Conservation (phyloP, 2,113 vertebrate species). For the Seriola dumerili region DNA sequence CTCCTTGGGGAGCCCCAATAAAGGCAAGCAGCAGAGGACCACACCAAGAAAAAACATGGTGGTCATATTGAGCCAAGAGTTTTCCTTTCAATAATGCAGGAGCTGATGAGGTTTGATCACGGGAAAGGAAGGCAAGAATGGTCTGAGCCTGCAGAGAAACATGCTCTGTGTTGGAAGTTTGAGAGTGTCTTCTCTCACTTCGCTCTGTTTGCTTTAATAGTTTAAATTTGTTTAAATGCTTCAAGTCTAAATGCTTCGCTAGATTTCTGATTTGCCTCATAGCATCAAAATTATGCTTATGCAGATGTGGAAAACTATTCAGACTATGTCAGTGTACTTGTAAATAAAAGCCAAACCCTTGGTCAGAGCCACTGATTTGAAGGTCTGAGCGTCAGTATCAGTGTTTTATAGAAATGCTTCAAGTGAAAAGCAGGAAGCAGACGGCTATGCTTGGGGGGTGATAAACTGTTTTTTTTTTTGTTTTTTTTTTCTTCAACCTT, state of each 20-base stretch:
- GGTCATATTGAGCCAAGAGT: slow-evolving; percentile 45
- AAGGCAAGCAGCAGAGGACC: slow-evolving; percentile 53
- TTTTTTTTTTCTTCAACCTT: slow-evolving; percentile 34
- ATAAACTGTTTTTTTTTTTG: slow-evolving; percentile 42
- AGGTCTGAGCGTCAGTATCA: slow-evolving; percentile 48
- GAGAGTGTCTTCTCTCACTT: slow-evolving; percentile 9
- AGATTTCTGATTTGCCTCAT: slow-evolving; percentile 31
- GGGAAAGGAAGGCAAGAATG: neutral
- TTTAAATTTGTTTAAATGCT: slow-evolving; percentile 10
- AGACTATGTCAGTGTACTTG: neutral
- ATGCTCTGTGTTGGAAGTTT: neutral
- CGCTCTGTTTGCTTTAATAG: slow-evolving; percentile 4
- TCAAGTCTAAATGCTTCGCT: neutral
- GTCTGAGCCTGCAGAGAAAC: slow-evolving; percentile 9
- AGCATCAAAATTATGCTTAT: neutral
- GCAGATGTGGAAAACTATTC: slow-evolving; percentile 9
- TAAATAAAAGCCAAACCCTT: neutral
- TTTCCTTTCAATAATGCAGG: slow-evolving; percentile 63
- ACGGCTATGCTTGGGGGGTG: slow-evolving; percentile 54
- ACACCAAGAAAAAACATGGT: slow-evolving; percentile 54
- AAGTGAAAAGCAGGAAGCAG: slow-evolving; percentile 50
- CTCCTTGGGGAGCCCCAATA: slow-evolving; percentile 63
- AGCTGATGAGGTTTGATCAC: slow-evolving; percentile 59
- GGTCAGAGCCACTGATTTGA: neutral
- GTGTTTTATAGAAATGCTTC: slow-evolving; percentile 65